Evolutionary conservation across 1,140 invertebrate genomes (phyloP).

Genomic region (Sitophilus oryzae): DNA sequence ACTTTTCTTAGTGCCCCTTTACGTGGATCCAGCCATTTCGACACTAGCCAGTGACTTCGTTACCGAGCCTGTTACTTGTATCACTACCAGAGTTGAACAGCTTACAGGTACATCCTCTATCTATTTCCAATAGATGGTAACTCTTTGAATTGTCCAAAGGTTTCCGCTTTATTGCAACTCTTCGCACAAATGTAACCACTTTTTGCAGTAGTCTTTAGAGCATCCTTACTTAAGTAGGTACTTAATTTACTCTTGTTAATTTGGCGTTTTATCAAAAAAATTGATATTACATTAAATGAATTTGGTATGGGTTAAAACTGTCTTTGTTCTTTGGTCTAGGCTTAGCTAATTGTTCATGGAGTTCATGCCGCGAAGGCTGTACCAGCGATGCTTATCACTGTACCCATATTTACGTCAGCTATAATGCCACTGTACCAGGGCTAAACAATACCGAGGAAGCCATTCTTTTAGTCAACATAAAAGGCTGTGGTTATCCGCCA

Average conservation of each 20-base stretch:
- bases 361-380: conserved; percentile 80
- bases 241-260: no score
- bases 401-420: conserved; percentile 79
- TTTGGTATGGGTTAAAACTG: background rate
- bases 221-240: no score
- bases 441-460: conserved; percentile 52
- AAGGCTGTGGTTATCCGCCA: conserved; percentile 86
- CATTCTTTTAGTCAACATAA: conserved; percentile 70
- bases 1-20: conserved; percentile 80
- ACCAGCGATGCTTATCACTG: conserved; percentile 81
- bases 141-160: conserved; percentile 31
- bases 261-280: no score
- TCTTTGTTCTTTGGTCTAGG: conserved; percentile 34
- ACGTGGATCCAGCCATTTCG: conserved; percentile 84
- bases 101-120: conserved; percentile 49
- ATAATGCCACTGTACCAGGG: conserved; percentile 46
- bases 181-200: no score
- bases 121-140: no score
- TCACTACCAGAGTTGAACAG: conserved; percentile 69
- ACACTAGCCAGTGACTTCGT: conserved; percentile 79
- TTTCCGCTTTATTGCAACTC: no score
- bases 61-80: conserved; percentile 68
- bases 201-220: no score
- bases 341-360: conserved; percentile 79
- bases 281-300: no score